Percentiles rank a stretch among this genome's conserved stretches.
phyloP scores from a whole-genome alignment of 1,140 invertebrate species.

The Luehdorfia chinensis region DNA sequence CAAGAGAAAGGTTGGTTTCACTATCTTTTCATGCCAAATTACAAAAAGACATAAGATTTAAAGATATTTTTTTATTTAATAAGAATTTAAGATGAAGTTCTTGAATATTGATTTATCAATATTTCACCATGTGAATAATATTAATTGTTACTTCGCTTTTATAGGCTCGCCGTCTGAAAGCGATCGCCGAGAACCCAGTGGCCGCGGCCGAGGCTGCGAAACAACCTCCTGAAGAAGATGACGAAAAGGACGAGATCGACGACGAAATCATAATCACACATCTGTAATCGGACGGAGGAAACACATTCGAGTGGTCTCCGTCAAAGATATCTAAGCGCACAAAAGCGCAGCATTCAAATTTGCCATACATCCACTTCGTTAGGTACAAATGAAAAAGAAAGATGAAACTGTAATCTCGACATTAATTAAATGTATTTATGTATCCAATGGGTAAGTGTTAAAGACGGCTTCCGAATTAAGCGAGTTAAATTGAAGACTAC shows the following conservation, averaged over 20 bases:
- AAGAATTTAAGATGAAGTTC: too few relatives aligned
- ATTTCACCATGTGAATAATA: too few relatives aligned
- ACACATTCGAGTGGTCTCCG: too few relatives aligned
- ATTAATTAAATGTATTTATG: slow-evolving; percentile 54
- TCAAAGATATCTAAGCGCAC: background rate
- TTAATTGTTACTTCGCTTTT: slow-evolving; percentile 19
- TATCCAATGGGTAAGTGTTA: slow-evolving; percentile 38
- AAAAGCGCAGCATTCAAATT: slow-evolving; percentile 18
- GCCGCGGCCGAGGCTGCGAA: slow-evolving; percentile 76
- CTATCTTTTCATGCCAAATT: too few relatives aligned
- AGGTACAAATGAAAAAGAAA: slow-evolving; percentile 45
- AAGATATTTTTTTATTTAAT: too few relatives aligned
- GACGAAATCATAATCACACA: slow-evolving; percentile 91
- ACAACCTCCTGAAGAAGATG: slow-evolving; percentile 83
- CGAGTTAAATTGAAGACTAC: slow-evolving; percentile 29
- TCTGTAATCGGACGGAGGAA: slow-evolving; percentile 75
- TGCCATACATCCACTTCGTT: slow-evolving; percentile 49
- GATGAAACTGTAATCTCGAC: slow-evolving; percentile 42
- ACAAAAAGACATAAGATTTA: background rate
- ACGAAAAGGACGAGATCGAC: slow-evolving; percentile 90
- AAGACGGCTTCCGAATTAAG: slow-evolving; percentile 17
- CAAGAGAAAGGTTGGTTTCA: slow-evolving; percentile 81
- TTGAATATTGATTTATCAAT: too few relatives aligned
- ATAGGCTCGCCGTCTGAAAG: slow-evolving; percentile 77
- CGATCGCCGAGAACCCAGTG: slow-evolving; percentile 82